phyloP scores from a whole-genome alignment of 2,888 invertebrate species.

The Lysandra bellargus region DNA sequence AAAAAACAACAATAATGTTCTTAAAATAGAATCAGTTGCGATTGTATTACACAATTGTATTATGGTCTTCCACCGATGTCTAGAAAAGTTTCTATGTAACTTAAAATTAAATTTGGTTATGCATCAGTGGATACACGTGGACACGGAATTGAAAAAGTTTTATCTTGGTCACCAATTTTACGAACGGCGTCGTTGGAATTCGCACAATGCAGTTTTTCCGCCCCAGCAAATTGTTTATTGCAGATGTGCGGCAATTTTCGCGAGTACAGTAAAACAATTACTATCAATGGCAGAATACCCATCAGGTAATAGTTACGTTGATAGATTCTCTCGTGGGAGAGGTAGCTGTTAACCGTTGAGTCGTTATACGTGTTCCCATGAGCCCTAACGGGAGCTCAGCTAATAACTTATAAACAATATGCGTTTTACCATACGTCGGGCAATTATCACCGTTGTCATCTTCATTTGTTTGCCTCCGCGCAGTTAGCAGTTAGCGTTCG shows the following conservation, averaged over 20 bases:
- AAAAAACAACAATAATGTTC: neutral
- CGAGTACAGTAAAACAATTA: slow-evolving; percentile 34
- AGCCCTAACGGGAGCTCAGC: slow-evolving; percentile 37
- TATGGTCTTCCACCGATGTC: neutral
- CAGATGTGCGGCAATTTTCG: slow-evolving; percentile 25
- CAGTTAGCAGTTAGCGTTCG: slow-evolving; percentile 5
- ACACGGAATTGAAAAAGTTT: neutral
- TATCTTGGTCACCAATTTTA: neutral
- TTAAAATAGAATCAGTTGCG: neutral
- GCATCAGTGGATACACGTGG: neutral
- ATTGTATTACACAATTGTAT: neutral
- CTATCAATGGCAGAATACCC: slow-evolving; percentile 31
- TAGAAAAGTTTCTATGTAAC: slow-evolving; percentile 14
- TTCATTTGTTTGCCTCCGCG: slow-evolving; percentile 18
- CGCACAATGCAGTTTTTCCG: neutral
- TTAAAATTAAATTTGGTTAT: slow-evolving; percentile 12
- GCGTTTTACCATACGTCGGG: slow-evolving; percentile 19
- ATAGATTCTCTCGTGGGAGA: slow-evolving; percentile 41
- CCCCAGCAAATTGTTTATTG: neutral
- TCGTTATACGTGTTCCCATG: slow-evolving; percentile 40
- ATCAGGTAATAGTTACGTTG: slow-evolving; percentile 32
- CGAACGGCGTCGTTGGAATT: neutral
- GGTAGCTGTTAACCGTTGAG: slow-evolving; percentile 44
- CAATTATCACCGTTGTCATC: slow-evolving; percentile 29
- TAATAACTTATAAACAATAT: slow-evolving; percentile 32